Evolutionary conservation across 2,797 vertebrate genomes (phyloP), one percentile per base, ranked within the genome.

Genomic region (Cetoscarus ocellatus): DNA sequence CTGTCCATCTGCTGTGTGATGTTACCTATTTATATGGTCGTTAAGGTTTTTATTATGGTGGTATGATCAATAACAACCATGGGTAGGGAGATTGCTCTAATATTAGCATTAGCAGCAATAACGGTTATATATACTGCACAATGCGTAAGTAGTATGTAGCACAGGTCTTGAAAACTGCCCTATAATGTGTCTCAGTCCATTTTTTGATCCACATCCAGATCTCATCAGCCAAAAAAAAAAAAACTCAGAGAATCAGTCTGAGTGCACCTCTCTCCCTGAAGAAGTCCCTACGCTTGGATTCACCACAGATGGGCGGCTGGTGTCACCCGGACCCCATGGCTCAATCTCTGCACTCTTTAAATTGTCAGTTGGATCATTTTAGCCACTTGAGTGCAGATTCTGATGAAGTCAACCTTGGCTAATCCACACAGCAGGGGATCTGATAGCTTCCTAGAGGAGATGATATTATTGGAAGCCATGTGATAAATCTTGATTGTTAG

Each of bases 381-480:
- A 75, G 60, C 70, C 78, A 82, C 76, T 83, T 67, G 66, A 86
- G 69, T 59, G 67, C 76, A 75, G 79, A 61, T 80, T 81, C 73
- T 69, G 78, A 79, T 77, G 79, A 86, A 86, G 65, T 82, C 79
- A 89, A 75, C 82, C 80, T 72, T 70, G 68, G 75, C 77, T 89
- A 87, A 87, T 88, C 85, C 75, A 49, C 77, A 81, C 48, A 61
- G 73, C 66, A 55, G 61, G 71, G 18, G 67, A 34, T 74, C 76
- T 67, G 70, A 86, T 73, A 57, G 80, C 71, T 77, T 79, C 80
- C 64, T 73, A 55, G 70, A 63, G 59, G 58, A 85, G 74, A 83
- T 81, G 70, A 81, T 82, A 83, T 84, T 74, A 80, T 77, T 69
- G 71, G 75, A 72, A 73, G 64, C 56, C 63, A 60, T 75, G 82